Evolutionary conservation across 37 sponge, comb jelly and placozoan genomes (phyloP).

Genomic region (Geodia barretti): DNA sequence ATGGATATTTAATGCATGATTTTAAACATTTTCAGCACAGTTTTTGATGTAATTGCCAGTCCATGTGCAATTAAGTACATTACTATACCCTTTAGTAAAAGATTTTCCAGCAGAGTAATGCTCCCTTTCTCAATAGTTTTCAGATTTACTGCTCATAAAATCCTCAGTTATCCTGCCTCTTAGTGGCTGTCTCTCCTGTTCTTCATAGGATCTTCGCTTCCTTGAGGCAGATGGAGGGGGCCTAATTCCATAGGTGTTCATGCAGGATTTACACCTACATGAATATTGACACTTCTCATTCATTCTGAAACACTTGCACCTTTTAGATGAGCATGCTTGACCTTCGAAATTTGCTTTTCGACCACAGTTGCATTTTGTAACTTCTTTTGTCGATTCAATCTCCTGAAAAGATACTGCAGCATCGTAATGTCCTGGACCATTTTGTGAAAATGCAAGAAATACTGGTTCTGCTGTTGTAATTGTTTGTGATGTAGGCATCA

Average conservation of each 20-base stretch:
- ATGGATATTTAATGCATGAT: not conserved
- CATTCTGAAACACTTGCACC: not conserved
- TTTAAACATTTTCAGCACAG: not conserved
- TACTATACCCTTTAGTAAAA: not conserved
- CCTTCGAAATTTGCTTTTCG: not conserved
- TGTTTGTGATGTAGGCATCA: not conserved
- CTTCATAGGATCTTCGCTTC: not conserved
- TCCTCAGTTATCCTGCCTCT: not conserved
- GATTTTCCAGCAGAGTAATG: not conserved
- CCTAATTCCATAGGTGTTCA: not conserved
- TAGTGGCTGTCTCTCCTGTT: conserved; percentile 5
- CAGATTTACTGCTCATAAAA: not conserved
- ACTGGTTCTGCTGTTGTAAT: not conserved
- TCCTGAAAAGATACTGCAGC: not conserved
- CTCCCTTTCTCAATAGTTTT: not conserved
- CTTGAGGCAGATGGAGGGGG: not conserved
- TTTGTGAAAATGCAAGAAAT: not conserved
- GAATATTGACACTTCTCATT: not conserved
- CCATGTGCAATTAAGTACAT: not conserved
- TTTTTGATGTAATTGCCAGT: not conserved
- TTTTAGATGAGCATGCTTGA: not conserved
- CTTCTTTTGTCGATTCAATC: not conserved
- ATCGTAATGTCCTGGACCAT: conserved; percentile 4
- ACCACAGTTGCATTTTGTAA: conserved; percentile 1
- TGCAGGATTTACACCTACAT: not conserved